Conservation (phyloP, 1,140 invertebrate species). For the Capitella teleta region DNA sequence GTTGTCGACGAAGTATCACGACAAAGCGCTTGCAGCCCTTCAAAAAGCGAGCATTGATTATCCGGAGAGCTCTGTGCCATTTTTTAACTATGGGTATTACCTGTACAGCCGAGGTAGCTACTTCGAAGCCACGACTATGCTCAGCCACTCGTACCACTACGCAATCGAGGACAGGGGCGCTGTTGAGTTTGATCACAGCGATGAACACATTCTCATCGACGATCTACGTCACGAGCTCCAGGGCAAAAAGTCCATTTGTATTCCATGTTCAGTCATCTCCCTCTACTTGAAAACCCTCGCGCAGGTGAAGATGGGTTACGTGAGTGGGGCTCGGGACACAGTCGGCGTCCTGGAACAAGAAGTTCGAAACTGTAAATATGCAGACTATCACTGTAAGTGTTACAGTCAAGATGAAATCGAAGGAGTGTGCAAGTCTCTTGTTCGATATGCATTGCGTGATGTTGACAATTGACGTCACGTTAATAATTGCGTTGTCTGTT, state of each 20-base stretch:
- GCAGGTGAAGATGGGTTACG: background rate
- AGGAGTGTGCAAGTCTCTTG: no score
- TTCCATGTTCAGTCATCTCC: background rate
- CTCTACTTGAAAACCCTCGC: conserved; percentile 2
- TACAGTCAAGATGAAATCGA: no score
- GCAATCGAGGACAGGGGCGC: conserved; percentile 1
- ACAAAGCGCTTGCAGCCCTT: background rate
- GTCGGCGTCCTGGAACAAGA: background rate
- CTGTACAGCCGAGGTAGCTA: background rate
- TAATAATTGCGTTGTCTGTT: no score
- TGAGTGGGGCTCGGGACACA: background rate
- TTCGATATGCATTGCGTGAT: no score
- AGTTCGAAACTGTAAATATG: conserved; percentile 3
- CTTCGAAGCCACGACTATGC: background rate
- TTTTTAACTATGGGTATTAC: conserved; percentile 9
- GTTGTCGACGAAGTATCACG: background rate
- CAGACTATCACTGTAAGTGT: no score
- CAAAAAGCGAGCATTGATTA: conserved; percentile 1
- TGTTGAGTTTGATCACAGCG: conserved; percentile 8
- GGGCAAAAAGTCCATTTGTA: background rate
- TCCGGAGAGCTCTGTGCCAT: conserved; percentile 5
- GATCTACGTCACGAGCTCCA: conserved; percentile 2
- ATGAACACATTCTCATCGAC: conserved; percentile 1
- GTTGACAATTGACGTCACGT: no score
- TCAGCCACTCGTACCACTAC: conserved; percentile 1